phyloP scores from a whole-genome alignment of 2,888 invertebrate species.

The Lasioglossum leucozonium region DNA sequence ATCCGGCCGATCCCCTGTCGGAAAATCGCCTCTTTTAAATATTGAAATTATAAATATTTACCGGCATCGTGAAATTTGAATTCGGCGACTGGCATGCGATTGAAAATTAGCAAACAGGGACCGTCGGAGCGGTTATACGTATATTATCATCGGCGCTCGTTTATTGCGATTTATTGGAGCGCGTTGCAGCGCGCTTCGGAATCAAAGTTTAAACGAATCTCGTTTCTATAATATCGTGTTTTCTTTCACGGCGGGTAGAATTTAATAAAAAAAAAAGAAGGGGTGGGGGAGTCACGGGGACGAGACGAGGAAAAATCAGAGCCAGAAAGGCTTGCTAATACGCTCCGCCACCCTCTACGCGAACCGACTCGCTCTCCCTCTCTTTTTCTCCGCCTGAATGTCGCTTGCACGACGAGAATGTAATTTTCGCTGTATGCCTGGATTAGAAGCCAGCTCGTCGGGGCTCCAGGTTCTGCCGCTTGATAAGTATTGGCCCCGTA shows the following conservation, averaged over 20 bases:
- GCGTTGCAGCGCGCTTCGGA: background rate
- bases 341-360: conserved; percentile 45
- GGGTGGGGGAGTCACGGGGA: background rate
- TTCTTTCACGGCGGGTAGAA: background rate
- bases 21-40: conserved; percentile 36
- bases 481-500: conserved; percentile 70
- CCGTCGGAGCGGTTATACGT: background rate
- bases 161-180: conserved; percentile 40
- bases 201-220: conserved; percentile 36
- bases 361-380: conserved; percentile 20
- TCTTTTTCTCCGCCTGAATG: conserved; percentile 64
- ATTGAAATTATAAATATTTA: conserved; percentile 47
- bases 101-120: conserved; percentile 4
- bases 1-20: too few relatives aligned
- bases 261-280: background rate
- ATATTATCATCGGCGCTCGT: conserved; percentile 13
- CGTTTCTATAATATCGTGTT: conserved; percentile 18
- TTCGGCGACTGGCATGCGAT: background rate
- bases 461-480: conserved; percentile 43
- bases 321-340: conserved; percentile 61
- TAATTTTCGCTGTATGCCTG: conserved; percentile 82
- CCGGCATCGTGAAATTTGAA: conserved; percentile 7
- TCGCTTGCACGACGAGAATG: conserved; percentile 76
- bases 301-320: conserved; percentile 49
- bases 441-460: conserved; percentile 79